Evolutionary conservation across 2,888 invertebrate species (phyloP), one percentile per base, ranked within the genome.

Genomic region (Lasius platythorax): DNA sequence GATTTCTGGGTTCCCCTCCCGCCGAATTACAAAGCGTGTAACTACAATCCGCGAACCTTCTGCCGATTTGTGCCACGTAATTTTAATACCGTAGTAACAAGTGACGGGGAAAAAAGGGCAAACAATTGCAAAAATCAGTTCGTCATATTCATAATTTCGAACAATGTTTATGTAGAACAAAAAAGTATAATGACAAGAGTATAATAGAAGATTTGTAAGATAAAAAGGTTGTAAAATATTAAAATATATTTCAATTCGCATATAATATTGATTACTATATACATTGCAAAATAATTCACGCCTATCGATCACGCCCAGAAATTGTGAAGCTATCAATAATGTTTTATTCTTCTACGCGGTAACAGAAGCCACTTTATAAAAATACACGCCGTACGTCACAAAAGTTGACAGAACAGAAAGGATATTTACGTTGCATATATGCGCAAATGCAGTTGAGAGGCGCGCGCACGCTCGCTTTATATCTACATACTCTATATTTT

Each of bases 1-100:
- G 67, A 83, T 88, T 82, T 78, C 83, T 83, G 68, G 18, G 11
- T 84, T 83, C 40, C 50, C 6, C 58, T 82, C 83, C 56, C 68
- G 56, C 56, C 81, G 8, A 15, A 33, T 87, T 58, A 58, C 83
- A 70, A 82, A 86, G 61, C 79, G 53, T 70, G 46, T 86, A 83
- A 84, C 84, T 72, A 43, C 70, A 33, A 66, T 53, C 46, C 56
- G 53, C 23, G 43, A 6, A 46, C 33, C n/a, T 58, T 15, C 28
- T 40, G 40, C 9, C 40, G 18, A 53, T 64, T 76, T 33, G n/a
- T n/a, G n/a, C 11, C 15, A 61, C 18, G 8, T 61, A 12, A 78
- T 78, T 78, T 56, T 58, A 78, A 40, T 46, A 18, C 23, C 2
- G 3, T 56, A 43, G 1, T 67, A 56, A 56, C 15, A 53, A 53